Base-by-base conservation (phyloP, 1,140 invertebrate genomes). In the Eurosta solidaginis region DNA sequence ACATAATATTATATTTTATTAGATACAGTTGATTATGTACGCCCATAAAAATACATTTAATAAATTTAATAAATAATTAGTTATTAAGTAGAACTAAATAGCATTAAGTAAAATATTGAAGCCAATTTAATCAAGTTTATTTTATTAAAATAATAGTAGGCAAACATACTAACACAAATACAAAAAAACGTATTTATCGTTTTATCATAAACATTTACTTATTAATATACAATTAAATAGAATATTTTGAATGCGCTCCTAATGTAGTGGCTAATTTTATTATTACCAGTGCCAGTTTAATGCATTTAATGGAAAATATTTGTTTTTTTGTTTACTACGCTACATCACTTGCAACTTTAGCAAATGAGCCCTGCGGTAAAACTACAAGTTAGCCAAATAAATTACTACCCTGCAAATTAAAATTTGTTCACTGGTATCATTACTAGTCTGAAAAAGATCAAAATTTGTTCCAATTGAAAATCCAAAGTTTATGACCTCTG, bases 201-300 rank as follows among this genome's bases (percentile, higher is more conserved):
- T 68, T 68, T 68, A 68, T n/a, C n/a, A n/a, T 40, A 40, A 68
- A 68, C 59, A 68, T 68, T 68, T 33, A 68, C 33, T 68, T 68
- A 68, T 40, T 68, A 68, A 68, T 68, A 68, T 20, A 68, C 33
- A 68, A 68, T 68, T 33, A 68, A 68, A 68, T 9, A 33, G n/a
- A 52, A 6, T n/a, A 25, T 33, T 68, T 68, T 68, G 36, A 68
- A 68, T 68, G 59, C 59, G 59, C 59, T 68, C 40, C 59, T 68
- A 68, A 68, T 68, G 59, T 40, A 68, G 59, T 68, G 59, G 59
- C 59, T 68, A 68, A 68, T 68, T 68, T 68, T 68, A 68, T 68
- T 68, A 68, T 68, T 68, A 68, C 59, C 59, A 68, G 59, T 68
- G 59, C 59, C 33, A 40, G 33, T 68, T 68, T 68, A 68, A 68